Evolutionary conservation across 1,140 invertebrate species (phyloP).

Genomic region (Heliconius congener): DNA sequence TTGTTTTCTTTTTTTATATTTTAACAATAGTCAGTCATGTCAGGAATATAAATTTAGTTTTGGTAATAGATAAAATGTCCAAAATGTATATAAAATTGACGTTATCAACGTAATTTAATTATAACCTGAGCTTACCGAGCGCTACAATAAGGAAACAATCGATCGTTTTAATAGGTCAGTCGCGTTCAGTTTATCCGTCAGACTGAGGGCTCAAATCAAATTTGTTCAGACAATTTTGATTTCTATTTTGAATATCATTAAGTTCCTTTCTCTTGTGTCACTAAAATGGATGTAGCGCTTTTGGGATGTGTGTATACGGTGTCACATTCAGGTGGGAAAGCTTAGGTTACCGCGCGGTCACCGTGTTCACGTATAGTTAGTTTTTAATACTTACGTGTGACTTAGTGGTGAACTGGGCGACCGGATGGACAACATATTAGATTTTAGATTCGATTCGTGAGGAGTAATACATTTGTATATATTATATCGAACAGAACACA

Average conservation of each 20-base stretch:
- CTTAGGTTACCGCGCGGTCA: constrained; percentile 76
- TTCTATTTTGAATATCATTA: constrained; percentile 55
- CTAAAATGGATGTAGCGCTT: constrained; percentile 46
- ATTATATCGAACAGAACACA: no score
- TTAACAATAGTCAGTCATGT: no score
- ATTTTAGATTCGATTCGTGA: not conserved
- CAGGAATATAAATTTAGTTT: no score
- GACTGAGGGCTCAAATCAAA: constrained; percentile 56
- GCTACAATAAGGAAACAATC: constrained; percentile 79
- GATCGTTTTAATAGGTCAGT: constrained; percentile 80
- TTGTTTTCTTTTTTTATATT: no score
- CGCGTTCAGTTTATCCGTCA: constrained; percentile 74
- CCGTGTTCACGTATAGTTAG: constrained; percentile 34
- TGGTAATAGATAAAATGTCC: not conserved
- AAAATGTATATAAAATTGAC: not conserved
- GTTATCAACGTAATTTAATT: constrained; percentile 44
- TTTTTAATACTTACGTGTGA: not conserved
- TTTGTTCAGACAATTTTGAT: constrained; percentile 54
- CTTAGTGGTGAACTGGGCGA: not conserved
- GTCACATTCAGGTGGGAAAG: constrained; percentile 80
- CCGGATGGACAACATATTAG: not conserved
- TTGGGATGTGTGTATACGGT: constrained; percentile 53
- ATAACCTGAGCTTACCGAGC: constrained; percentile 55
- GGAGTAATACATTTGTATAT: no score
- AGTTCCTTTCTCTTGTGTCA: constrained; percentile 50